A percentile compares a stretch with the other conserved stretches of the same genome.
Evolutionary conservation across 2,113 vertebrate genomes (phyloP).

Genomic region (Lophotis ruficrista): DNA sequence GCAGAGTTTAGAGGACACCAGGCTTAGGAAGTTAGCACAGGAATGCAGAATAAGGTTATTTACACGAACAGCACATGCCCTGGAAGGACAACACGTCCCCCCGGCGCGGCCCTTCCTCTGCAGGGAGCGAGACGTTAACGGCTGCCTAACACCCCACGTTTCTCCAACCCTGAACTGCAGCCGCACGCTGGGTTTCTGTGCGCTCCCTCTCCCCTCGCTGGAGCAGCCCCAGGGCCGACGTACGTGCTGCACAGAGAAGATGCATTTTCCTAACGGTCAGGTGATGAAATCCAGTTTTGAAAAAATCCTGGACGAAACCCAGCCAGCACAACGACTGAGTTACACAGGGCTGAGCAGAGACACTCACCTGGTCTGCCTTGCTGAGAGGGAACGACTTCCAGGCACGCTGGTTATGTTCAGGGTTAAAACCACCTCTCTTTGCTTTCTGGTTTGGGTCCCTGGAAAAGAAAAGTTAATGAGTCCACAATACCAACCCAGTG

Average conservation of each 20-base stretch:
- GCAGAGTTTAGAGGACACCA: not conserved
- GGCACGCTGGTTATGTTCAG: not conserved
- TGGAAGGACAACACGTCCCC: rapidly evolving
- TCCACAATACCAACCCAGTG: too few relatives aligned
- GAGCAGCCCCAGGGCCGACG: too few relatives aligned
- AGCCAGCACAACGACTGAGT: not conserved
- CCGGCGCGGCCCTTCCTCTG: not conserved
- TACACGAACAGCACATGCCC: rapidly evolving
- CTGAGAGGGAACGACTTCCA: not conserved
- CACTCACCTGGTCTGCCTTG: not conserved
- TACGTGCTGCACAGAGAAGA: not conserved
- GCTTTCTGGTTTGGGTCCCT: not conserved
- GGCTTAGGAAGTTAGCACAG: not conserved
- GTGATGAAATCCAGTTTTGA: not conserved
- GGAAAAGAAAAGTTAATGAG: not conserved
- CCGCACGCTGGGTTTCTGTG: rapidly evolving
- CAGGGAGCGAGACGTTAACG: rapidly evolving
- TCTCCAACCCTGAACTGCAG: not conserved
- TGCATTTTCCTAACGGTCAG: not conserved
- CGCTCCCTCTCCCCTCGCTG: not conserved
- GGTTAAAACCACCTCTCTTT: not conserved
- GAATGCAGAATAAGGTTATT: not conserved
- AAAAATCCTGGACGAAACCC: not conserved
- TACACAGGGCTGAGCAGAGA: not conserved
- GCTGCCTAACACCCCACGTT: rapidly evolving